Evolutionary conservation across 2,113 vertebrate genomes (phyloP), one percentile per base, ranked within the genome.

Genomic region (Fregetta grallaria): DNA sequence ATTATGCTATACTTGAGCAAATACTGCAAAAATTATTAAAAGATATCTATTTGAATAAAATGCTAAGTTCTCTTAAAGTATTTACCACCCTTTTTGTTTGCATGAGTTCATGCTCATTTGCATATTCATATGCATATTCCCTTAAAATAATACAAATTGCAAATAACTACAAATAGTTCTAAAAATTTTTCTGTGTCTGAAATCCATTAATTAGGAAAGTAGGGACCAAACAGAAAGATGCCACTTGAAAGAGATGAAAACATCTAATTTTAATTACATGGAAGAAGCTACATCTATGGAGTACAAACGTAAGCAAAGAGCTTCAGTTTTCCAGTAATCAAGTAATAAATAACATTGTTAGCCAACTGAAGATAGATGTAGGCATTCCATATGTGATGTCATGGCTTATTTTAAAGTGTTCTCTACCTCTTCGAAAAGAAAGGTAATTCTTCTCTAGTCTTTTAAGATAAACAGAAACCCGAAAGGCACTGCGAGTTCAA

Each of bases 401-500:
- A 25, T 44, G 27, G 20, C 21, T 44, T 88, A 27, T 72, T 88
- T 90, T 70, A 86, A 90, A 34, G 7, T 49, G 20, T 40, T 65
- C 27, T 66, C 22, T n/a, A 56, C 11, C 5, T 74, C 12, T 27
- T 5, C 59, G 29, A 88, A 92, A 59, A 74, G 17, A 75, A 93
- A 67, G 13, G 2, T 44, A 76, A 63, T 70, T 87, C 22, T 36
- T 61, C 19, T 78, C 56, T 62, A 47, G 7, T 62, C 5, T 63
- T 56, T 84, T 26, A 94, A 86, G 66, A 68, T 4, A 72, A 93
- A 53, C 26, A 66, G 15, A 85, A 66, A 27, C 4, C 19, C 58
- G 29, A 76, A 94, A 71, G 11, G 19, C 20, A 72, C 11, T 0
- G 0, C 0, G 5, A 78, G 6, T 71, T 56, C 59, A 30, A 32